phyloP scores from a whole-genome alignment of 2,888 invertebrate genomes.

The Seira sanloemensis region DNA sequence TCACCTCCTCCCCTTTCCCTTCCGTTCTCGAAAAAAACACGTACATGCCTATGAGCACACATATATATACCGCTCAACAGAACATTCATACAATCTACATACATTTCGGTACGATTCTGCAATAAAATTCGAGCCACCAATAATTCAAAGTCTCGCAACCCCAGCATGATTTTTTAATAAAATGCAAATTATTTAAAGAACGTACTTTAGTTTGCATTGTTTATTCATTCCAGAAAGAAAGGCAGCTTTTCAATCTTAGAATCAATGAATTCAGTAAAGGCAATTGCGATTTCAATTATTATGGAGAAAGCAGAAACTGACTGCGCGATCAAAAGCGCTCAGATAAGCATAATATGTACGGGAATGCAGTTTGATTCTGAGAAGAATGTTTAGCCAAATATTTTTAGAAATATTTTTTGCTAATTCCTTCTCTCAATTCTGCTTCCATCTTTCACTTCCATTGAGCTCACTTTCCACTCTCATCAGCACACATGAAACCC shows the following conservation, averaged over 20 bases:
- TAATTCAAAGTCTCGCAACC: not conserved
- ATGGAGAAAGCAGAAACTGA: not conserved
- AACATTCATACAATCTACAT: too few species aligned
- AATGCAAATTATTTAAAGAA: not conserved
- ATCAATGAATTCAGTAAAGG: not conserved
- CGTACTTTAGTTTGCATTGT: not conserved
- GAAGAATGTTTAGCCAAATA: too few species aligned
- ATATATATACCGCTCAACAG: too few species aligned
- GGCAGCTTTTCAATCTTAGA: not conserved
- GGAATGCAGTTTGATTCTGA: too few species aligned
- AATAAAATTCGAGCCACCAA: not conserved
- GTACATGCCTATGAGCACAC: too few species aligned
- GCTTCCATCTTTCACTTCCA: not conserved
- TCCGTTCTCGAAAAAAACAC: too few species aligned
- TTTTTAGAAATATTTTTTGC: too few species aligned
- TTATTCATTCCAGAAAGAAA: not conserved
- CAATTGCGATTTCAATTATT: not conserved
- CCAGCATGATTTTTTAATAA: not conserved
- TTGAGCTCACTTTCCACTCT: conserved; percentile 6
- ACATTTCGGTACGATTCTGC: too few species aligned
- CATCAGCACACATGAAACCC: not conserved
- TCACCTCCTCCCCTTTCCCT: too few species aligned
- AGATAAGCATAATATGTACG: too few species aligned
- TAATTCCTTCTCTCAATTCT: too few species aligned
- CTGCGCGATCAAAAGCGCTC: not conserved